Evolutionary conservation across 1,140 invertebrate species (phyloP).

Genomic region (Hypsibius dujardini): DNA sequence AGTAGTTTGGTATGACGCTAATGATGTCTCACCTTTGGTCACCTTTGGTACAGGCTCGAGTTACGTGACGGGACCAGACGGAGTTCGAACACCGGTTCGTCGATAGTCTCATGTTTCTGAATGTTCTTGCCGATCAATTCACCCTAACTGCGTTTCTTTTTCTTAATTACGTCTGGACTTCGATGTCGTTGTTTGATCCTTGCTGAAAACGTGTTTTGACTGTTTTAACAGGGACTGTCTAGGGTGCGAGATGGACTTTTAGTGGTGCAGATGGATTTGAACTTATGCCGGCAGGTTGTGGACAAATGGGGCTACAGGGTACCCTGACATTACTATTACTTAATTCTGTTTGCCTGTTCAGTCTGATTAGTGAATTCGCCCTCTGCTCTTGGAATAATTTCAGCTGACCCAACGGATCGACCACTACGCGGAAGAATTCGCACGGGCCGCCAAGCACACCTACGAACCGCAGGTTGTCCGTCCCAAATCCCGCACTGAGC

Average conservation of each 20-base stretch:
- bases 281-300: slow-evolving; percentile 80
- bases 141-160: no score
- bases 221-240: slow-evolving; percentile 51
- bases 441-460: slow-evolving; percentile 45
- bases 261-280: slow-evolving; percentile 75
- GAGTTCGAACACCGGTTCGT: slow-evolving; percentile 59
- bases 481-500: not conserved
- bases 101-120: not conserved
- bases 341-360: not conserved
- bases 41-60: slow-evolving; percentile 49
- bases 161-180: no score
- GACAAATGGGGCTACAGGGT: slow-evolving; percentile 84
- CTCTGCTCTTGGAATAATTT: slow-evolving; percentile 27
- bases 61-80: slow-evolving; percentile 84
- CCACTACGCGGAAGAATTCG: slow-evolving; percentile 61
- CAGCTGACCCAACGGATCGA: slow-evolving; percentile 85
- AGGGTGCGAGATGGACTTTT: slow-evolving; percentile 72
- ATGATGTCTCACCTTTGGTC: not conserved
- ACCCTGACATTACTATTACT: slow-evolving; percentile 24
- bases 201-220: slow-evolving; percentile 16
- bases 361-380: no score
- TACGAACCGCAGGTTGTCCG: slow-evolving; percentile 54
- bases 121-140: no score
- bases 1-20: no score
- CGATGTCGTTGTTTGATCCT: no score